Conservation (phyloP, 2,797 vertebrate species). For the Zenarchopterus dispar region DNA sequence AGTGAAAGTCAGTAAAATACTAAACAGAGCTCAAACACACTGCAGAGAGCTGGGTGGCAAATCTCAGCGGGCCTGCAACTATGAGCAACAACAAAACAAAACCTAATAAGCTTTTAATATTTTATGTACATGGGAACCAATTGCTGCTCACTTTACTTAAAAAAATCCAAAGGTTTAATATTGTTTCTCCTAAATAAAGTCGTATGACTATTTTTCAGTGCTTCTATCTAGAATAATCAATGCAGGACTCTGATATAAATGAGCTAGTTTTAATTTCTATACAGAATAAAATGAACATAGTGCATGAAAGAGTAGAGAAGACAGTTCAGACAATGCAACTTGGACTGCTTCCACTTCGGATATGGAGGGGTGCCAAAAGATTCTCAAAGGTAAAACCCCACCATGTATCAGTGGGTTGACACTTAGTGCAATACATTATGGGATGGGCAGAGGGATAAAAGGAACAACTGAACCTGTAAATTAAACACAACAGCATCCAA, state of each 20-base stretch:
- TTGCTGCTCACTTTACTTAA: background rate
- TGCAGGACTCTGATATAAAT: too few species aligned
- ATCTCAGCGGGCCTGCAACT: too few species aligned
- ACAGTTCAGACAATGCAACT: slow-evolving; percentile 32
- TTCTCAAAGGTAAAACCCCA: slow-evolving; percentile 71
- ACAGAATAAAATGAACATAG: background rate
- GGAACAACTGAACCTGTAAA: slow-evolving; percentile 79
- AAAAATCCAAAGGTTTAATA: background rate
- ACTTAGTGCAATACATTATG: slow-evolving; percentile 77
- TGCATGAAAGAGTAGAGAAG: slow-evolving; percentile 7
- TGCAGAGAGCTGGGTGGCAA: too few species aligned
- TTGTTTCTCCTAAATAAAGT: background rate
- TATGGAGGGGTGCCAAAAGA: slow-evolving; percentile 77
- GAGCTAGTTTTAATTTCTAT: background rate
- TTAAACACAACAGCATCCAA: slow-evolving; percentile 81
- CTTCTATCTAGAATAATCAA: too few species aligned
- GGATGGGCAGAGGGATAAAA: slow-evolving; percentile 80
- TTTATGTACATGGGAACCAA: background rate
- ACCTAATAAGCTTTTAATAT: background rate
- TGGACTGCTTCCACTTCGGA: slow-evolving; percentile 45
- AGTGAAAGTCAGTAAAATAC: too few species aligned
- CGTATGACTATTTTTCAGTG: too few species aligned
- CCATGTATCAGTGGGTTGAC: slow-evolving; percentile 71
- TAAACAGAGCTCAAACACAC: too few species aligned
- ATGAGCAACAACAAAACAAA: background rate